Evolutionary conservation across 2,797 vertebrate genomes (phyloP).

Genomic region (Orestias chungarensis): DNA sequence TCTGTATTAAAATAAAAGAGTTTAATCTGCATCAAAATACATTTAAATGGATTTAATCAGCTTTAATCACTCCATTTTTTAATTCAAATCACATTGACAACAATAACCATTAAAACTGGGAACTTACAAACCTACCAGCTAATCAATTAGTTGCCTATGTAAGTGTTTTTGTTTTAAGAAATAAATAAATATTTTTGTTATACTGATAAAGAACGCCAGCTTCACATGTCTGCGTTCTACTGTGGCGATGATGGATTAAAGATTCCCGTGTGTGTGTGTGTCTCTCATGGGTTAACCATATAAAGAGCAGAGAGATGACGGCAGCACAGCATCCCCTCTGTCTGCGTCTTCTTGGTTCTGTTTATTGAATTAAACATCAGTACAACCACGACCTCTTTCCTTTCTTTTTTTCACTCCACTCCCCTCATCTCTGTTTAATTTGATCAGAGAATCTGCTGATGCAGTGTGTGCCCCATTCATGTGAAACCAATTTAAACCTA

Average conservation of each 20-base stretch:
- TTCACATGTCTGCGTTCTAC: constrained; percentile 6
- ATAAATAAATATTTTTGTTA: neutral
- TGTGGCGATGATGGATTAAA: constrained; percentile 47
- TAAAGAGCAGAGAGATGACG: constrained; percentile 67
- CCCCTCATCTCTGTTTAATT: constrained; percentile 81
- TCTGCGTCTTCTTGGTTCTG: constrained; percentile 67
- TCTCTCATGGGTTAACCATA: constrained; percentile 55
- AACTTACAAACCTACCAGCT: neutral
- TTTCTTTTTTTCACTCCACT: constrained; percentile 28
- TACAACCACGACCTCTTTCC: constrained; percentile 79
- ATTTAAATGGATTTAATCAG: neutral
- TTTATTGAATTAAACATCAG: constrained; percentile 88
- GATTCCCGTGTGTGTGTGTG: constrained; percentile 16
- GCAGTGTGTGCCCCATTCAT: constrained; percentile 85
- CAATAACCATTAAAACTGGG: neutral
- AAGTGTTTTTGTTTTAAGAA: neutral
- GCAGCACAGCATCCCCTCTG: constrained; percentile 67
- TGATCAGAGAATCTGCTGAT: constrained; percentile 90
- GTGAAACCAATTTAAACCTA: constrained; percentile 89
- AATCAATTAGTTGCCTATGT: too few species aligned
- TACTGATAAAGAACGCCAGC: neutral
- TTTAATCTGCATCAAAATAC: neutral
- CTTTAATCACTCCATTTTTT: neutral
- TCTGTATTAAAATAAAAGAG: neutral
- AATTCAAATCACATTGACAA: neutral